A percentile compares a stretch with the other conserved stretches of the same genome.
These are phyloP conservation scores for Propithecus deckenii DNA, from an alignment of 2,797 vertebrate species.

Conservation along the genomic window DNA sequence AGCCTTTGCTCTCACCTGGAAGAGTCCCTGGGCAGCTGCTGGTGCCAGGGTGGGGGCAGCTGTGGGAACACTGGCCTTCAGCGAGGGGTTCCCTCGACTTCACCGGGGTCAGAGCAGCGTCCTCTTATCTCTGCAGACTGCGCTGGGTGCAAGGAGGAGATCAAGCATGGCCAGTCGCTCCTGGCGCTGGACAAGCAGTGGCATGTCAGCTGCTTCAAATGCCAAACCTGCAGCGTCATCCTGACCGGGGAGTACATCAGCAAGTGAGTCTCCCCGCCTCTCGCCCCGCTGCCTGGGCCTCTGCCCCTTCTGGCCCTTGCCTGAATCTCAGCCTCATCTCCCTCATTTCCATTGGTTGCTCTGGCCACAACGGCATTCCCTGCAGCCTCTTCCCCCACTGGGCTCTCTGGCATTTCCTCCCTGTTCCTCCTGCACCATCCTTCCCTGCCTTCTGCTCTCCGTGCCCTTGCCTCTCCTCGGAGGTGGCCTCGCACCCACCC, in stretches of 20 bases:
- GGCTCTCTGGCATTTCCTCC: background rate
- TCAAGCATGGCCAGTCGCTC: constrained; percentile 97
- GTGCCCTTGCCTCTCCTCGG: background rate
- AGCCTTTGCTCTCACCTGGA: background rate
- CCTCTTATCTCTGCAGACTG: constrained; percentile 89
- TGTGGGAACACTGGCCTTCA: background rate
- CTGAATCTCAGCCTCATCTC: background rate
- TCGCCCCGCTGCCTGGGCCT: rapidly evolving
- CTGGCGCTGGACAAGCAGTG: constrained; percentile 98
- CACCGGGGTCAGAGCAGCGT: rapidly evolving
- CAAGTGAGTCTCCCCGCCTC: constrained; percentile 90
- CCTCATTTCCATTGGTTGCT: background rate
- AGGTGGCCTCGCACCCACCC: background rate
- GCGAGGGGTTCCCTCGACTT: background rate
- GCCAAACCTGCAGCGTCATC: constrained; percentile 95
- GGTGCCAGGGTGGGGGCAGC: background rate
- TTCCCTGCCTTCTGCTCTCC: background rate
- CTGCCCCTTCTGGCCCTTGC: rapidly evolving
- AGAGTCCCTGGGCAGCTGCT: background rate
- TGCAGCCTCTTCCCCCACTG: too few relatives aligned
- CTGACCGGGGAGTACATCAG: constrained; percentile 99
- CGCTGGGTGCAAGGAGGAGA: constrained; percentile 96
- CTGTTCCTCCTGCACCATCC: background rate
- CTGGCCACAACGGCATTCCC: background rate
- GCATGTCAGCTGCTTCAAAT: constrained; percentile 99